These are phyloP conservation scores for Mixornis gularis DNA, from an alignment of 2,113 vertebrate genomes.

Conservation along the genomic window DNA sequence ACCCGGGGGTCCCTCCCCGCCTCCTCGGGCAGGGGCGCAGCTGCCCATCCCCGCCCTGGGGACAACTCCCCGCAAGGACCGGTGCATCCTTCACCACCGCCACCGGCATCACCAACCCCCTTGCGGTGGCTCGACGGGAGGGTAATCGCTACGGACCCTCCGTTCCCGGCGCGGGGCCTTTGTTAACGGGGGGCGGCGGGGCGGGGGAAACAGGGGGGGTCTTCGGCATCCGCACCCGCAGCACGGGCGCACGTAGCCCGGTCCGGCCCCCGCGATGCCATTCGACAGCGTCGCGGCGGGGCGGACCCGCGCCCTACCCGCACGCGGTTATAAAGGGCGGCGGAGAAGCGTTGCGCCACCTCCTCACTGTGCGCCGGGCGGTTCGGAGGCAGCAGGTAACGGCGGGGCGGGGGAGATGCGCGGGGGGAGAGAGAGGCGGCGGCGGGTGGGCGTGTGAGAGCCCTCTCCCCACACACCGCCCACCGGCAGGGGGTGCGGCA, in stretches of 20 bases:
- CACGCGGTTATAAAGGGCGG: slow-evolving; percentile 9
- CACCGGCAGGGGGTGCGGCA: background rate
- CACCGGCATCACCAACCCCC: background rate
- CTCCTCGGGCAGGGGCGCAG: background rate
- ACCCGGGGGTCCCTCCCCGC: background rate
- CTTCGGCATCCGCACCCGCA: background rate
- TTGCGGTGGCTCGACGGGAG: background rate
- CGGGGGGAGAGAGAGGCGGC: background rate
- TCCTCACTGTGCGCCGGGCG: background rate
- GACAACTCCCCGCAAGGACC: background rate
- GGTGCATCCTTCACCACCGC: background rate
- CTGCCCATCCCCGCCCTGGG: background rate
- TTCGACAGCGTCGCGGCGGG: background rate
- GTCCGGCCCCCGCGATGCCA: background rate
- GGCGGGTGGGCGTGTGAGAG: background rate
- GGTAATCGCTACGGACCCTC: no score
- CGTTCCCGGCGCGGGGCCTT: background rate
- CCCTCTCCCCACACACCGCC: background rate
- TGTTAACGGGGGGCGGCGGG: background rate
- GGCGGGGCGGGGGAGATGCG: background rate
- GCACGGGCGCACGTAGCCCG: slow-evolving; percentile 64
- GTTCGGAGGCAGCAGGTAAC: background rate
- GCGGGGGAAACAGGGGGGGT: background rate
- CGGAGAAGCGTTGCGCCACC: background rate
- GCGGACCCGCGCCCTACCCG: background rate